A percentile compares a stretch with the other conserved stretches of the same genome.
These are phyloP conservation scores for Micropoecilia bifurca DNA, from an alignment of 2,797 vertebrate genomes.

Conservation along the genomic window DNA sequence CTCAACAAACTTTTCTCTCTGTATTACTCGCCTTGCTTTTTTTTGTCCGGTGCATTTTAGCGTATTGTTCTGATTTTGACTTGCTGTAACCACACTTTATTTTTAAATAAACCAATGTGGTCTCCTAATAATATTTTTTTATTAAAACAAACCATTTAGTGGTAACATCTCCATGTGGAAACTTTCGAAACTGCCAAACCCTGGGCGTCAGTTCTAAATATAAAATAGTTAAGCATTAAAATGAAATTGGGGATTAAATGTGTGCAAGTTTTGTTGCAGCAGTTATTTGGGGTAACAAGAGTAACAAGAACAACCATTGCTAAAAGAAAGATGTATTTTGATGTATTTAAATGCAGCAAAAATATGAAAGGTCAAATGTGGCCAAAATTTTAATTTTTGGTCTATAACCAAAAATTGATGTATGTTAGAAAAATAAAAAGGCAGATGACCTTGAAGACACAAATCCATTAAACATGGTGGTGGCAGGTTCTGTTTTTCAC, in stretches of 20 bases:
- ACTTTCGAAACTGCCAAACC: constrained; percentile 8
- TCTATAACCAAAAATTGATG: neutral
- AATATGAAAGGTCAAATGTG: neutral
- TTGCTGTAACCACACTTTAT: constrained; percentile 17
- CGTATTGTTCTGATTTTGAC: constrained; percentile 13
- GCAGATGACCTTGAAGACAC: neutral
- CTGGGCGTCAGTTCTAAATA: constrained; percentile 9
- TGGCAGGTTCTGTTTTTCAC: neutral
- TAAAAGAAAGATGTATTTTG: neutral
- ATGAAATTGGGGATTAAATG: neutral
- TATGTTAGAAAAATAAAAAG: neutral
- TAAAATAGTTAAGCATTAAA: neutral
- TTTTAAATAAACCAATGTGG: neutral
- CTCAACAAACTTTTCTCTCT: constrained; percentile 14
- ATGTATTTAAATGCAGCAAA: neutral
- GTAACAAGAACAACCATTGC: neutral
- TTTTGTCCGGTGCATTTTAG: constrained; percentile 3
- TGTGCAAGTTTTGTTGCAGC: neutral
- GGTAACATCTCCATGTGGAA: constrained; percentile 23
- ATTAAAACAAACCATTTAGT: constrained; percentile 21
- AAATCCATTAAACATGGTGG: neutral
- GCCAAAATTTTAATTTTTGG: neutral
- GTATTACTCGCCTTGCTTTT: neutral
- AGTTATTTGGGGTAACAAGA: neutral
- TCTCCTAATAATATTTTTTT: constrained; percentile 16